phyloP scores from a whole-genome alignment of 2,888 invertebrate genomes.

The Auanema sp. region DNA sequence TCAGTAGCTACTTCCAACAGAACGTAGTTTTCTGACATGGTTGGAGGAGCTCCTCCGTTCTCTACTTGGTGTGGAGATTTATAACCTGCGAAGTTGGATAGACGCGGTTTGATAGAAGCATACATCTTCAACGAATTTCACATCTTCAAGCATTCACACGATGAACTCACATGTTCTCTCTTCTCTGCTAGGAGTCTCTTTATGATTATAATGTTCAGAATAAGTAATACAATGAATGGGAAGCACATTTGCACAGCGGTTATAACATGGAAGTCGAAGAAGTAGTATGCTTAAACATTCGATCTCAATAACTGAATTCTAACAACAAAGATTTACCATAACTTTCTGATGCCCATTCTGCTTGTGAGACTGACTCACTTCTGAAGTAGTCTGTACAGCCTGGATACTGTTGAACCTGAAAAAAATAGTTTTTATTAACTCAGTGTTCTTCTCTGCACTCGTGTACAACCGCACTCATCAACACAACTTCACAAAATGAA shows the following conservation, averaged over 20 bases:
- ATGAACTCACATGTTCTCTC: constrained; percentile 32
- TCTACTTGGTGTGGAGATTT: constrained; percentile 10
- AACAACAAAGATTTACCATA: constrained; percentile 9
- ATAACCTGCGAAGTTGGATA: constrained; percentile 14
- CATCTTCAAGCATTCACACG: background rate
- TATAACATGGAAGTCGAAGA: constrained; percentile 41
- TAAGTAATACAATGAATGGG: constrained; percentile 45
- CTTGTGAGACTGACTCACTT: constrained; percentile 33
- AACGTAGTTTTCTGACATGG: constrained; percentile 42
- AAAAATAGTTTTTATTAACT: background rate
- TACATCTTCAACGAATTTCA: constrained; percentile 27
- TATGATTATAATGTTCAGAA: constrained; percentile 45
- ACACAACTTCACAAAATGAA: too few relatives aligned
- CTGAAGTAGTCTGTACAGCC: constrained; percentile 40
- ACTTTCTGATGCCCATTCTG: constrained; percentile 25
- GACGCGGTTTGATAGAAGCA: constrained; percentile 28
- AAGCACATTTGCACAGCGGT: constrained; percentile 45
- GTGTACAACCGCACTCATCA: too few relatives aligned
- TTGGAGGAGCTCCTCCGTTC: constrained; percentile 11
- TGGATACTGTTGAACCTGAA: constrained; percentile 34
- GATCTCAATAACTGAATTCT: background rate
- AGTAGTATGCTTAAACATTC: constrained; percentile 21
- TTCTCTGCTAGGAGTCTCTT: constrained; percentile 46
- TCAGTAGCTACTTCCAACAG: constrained; percentile 43
- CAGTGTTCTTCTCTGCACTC: constrained; percentile 1